phyloP scores from a whole-genome alignment of 1,140 invertebrate genomes.

The Zaprionus tsacasi region DNA sequence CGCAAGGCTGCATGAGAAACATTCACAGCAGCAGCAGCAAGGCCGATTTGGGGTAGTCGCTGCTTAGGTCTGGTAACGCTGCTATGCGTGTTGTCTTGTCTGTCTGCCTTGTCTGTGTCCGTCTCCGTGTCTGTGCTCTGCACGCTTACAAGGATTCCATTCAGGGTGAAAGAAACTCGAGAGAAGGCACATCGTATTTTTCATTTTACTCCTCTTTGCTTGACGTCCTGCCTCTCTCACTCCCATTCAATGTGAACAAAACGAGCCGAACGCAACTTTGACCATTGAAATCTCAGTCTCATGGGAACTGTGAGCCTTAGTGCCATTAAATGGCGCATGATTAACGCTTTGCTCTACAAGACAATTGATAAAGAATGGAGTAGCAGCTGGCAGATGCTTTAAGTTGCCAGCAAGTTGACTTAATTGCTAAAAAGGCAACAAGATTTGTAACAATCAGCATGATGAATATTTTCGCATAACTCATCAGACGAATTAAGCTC shows the following conservation, averaged over 20 bases:
- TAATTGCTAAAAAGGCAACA: neutral
- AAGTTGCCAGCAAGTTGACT: neutral
- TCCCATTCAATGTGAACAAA: slow-evolving; percentile 43
- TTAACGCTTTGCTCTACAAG: slow-evolving; percentile 74
- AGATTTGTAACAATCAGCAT: slow-evolving; percentile 20
- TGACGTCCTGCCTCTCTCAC: slow-evolving; percentile 23
- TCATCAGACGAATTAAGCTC: slow-evolving; percentile 7
- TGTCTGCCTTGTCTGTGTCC: slow-evolving; percentile 14
- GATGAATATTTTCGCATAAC: slow-evolving; percentile 30
- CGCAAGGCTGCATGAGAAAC: slow-evolving; percentile 58
- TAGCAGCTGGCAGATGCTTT: slow-evolving; percentile 20
- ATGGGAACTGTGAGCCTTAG: slow-evolving; percentile 59
- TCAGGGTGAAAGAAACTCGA: slow-evolving; percentile 11
- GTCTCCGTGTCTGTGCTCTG: slow-evolving; percentile 1
- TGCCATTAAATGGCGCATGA: slow-evolving; percentile 77
- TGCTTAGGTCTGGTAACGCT: slow-evolving; percentile 21
- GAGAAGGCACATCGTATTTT: slow-evolving; percentile 57
- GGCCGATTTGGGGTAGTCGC: neutral
- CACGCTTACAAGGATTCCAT: slow-evolving; percentile 26
- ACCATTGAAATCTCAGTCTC: slow-evolving; percentile 73
- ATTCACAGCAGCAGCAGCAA: neutral
- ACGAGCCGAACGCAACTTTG: slow-evolving; percentile 58
- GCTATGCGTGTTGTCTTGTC: slow-evolving; percentile 47
- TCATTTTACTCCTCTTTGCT: slow-evolving; percentile 64
- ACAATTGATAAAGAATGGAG: slow-evolving; percentile 74